Base-by-base conservation (phyloP, 2,113 vertebrate species). In the Mugil cephalus region DNA sequence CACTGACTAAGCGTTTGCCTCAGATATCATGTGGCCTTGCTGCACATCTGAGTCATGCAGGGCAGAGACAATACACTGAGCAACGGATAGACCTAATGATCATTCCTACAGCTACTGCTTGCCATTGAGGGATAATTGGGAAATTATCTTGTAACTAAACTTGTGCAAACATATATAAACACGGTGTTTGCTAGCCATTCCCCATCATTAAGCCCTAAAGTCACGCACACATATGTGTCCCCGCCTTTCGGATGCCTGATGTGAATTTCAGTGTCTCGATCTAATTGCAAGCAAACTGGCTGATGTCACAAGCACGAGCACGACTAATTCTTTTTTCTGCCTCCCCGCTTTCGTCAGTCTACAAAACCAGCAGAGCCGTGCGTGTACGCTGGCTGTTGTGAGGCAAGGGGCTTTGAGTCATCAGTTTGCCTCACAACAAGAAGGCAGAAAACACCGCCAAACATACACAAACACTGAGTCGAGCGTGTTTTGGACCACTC, bases 241-340 rank as follows among this genome's bases (percentile, higher is more conserved):
- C 48, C 56, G 61, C n/a, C n/a, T n/a, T 70, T 48, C 39, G 69
- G 50, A 64, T 6, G 38, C 18, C n/a, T 59, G 48, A n/a, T 56
- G 78, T 74, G 77, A 79, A 86, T 83, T 88, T 46, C 74, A 74
- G 43, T 35, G 10, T 71, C 71, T 76, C 58, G 68, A 80, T 87
- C 60, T 84, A 87, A 89, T 81, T 82, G 82, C 65, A 43, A 18
- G 3, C 50, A 42, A 73, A 66, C 47, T 42, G 81, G 67, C 68
- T 65, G 80, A 69, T 18, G 40, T 68, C 79, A 81, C 87, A 87
- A 90, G 86, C 78, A 74, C 11, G 50, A 87, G 68, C 80, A 64
- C 4, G 58, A 69, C 69, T 79, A 67, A 86, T 83, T 88, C 61
- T 71, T 65, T 82, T 3, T 78, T 85, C 83, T 88, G 82, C 87